Percentiles rank a stretch among this genome's conserved stretches.
These are phyloP conservation scores for Siniperca undulata DNA, from an alignment of 2,797 vertebrate species.

Conservation along the genomic window DNA sequence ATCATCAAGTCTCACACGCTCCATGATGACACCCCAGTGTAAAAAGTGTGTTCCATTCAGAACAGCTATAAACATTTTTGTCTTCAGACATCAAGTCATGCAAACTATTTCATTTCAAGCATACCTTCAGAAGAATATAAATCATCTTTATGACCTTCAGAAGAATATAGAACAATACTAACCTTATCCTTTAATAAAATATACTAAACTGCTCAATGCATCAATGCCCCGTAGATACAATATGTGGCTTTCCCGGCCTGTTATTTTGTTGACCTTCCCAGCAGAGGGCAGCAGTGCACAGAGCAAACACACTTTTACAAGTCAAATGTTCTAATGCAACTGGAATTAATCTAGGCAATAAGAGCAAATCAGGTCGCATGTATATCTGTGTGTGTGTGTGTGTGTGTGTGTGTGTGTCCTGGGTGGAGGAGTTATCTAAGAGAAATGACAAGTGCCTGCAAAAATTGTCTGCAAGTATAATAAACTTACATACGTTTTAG, in stretches of 20 bases:
- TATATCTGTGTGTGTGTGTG: neutral
- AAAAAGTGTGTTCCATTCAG: neutral
- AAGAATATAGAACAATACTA: no score
- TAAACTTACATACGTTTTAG: no score
- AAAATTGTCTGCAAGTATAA: no score
- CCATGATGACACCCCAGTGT: neutral
- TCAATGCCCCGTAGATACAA: neutral
- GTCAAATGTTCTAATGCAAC: neutral
- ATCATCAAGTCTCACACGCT: neutral
- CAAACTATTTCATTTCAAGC: neutral
- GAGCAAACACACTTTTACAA: neutral
- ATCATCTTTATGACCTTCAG: no score
- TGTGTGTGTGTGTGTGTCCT: constrained; percentile 1
- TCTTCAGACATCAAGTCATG: neutral
- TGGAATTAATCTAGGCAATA: neutral
- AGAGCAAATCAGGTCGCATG: neutral
- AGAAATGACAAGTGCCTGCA: neutral
- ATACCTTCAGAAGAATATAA: neutral
- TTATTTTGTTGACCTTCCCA: neutral
- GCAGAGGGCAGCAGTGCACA: constrained; percentile 20
- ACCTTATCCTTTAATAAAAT: neutral
- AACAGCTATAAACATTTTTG: neutral
- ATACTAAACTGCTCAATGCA: neutral
- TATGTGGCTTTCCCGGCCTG: neutral
- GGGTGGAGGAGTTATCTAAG: neutral